Conservation (phyloP, 2,113 vertebrate species). For the Acanthochromis polyacanthus region DNA sequence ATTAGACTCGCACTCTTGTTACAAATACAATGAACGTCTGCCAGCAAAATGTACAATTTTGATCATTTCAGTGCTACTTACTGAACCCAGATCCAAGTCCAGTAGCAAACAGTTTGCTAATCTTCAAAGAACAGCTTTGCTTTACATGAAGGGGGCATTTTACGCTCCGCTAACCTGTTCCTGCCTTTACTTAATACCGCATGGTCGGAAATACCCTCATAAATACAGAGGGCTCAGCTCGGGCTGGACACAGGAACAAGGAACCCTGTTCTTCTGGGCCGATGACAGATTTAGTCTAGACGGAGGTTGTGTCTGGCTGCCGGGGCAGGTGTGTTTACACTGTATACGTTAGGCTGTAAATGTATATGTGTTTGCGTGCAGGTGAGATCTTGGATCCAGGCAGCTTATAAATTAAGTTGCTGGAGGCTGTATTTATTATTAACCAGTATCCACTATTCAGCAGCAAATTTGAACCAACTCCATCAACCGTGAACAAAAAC, state of each 20-base stretch:
- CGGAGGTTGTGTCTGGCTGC: slow-evolving; percentile 40
- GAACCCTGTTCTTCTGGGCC: slow-evolving; percentile 58
- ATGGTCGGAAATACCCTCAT: slow-evolving; percentile 53
- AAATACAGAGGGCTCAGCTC: slow-evolving; percentile 60
- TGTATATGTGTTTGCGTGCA: background rate
- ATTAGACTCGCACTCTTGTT: background rate
- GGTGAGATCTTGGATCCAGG: background rate
- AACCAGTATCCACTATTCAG: background rate
- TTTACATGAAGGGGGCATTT: slow-evolving; percentile 31
- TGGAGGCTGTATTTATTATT: slow-evolving; percentile 5
- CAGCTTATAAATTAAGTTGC: slow-evolving; percentile 5
- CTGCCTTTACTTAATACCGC: slow-evolving; percentile 45
- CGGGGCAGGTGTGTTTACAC: slow-evolving; percentile 48
- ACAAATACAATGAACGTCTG: background rate
- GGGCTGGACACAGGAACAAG: slow-evolving; percentile 57
- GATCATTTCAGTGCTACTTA: slow-evolving; percentile 8
- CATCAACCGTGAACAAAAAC: slow-evolving; percentile 12
- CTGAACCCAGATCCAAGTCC: slow-evolving; percentile 7
- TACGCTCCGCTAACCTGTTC: slow-evolving; percentile 51
- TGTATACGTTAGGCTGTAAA: slow-evolving; percentile 11
- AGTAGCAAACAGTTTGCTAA: slow-evolving; percentile 50
- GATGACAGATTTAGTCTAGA: slow-evolving; percentile 65
- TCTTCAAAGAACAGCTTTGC: slow-evolving; percentile 71
- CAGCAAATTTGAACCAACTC: slow-evolving; percentile 1
- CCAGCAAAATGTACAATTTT: slow-evolving; percentile 20